These are phyloP conservation scores for Podarcis lilfordi DNA, from an alignment of 2,797 vertebrate genomes.

Conservation along the genomic window DNA sequence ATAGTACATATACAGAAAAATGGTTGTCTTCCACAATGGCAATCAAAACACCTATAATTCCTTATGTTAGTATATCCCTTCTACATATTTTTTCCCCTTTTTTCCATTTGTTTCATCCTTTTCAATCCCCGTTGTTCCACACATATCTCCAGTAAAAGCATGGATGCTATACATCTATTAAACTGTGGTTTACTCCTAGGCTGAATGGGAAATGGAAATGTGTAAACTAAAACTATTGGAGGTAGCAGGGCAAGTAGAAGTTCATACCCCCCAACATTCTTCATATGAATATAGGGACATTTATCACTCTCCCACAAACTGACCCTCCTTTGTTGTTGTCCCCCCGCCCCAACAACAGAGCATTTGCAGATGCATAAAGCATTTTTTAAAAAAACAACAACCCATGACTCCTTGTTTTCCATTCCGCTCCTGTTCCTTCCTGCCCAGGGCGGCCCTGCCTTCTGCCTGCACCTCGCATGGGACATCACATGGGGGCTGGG, in stretches of 20 bases:
- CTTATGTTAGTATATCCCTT: constrained; percentile 28
- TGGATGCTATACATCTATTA: not conserved
- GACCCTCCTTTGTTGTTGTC: no score
- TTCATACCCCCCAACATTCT: no score
- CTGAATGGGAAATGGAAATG: not conserved
- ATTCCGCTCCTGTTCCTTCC: no score
- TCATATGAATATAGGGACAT: no score
- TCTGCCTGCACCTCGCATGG: no score
- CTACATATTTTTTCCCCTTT: not conserved
- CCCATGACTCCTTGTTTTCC: no score
- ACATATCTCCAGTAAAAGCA: not conserved
- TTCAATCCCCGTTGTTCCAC: not conserved
- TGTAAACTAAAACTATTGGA: not conserved
- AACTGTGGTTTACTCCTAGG: not conserved
- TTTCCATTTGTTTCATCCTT: not conserved
- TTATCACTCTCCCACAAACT: no score
- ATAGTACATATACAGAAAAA: constrained; percentile 6
- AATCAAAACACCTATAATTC: constrained; percentile 38
- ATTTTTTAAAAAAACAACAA: no score
- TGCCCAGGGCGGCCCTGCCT: no score
- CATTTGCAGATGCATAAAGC: no score
- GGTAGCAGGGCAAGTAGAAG: not conserved
- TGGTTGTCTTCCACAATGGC: not conserved
- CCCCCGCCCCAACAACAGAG: no score
- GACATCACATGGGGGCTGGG: no score